Base-by-base conservation (phyloP, 2,797 vertebrate species). In the Columba guinea region DNA sequence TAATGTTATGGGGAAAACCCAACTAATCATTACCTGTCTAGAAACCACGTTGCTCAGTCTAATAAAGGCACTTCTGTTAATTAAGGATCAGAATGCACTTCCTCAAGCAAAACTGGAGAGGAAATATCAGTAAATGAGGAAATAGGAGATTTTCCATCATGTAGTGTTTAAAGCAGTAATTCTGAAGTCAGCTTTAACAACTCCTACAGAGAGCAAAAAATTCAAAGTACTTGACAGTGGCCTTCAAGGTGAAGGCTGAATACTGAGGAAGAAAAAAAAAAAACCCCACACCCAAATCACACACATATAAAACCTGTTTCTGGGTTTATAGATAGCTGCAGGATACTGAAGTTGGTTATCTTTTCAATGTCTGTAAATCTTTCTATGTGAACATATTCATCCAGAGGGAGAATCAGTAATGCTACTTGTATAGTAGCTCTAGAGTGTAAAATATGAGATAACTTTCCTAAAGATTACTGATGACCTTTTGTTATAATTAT, bases 221-320 rank as follows among this genome's bases (percentile, higher is more conserved):
- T 67, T 94, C 90, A 94, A 89, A 93, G 76, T 39, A 83, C 39
- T 93, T 94, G 53, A 80, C 69, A 93, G 20, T 77, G 87, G 67
- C 35, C 69, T 95, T 94, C 89, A 95, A 96, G 64, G 53, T 89
- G 78, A 95, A 89, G 56, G 32, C 84, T 94, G 75, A 84, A 78
- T 87, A 46, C 10, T 34, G 55, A 76, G 39, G 73, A 14, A 85
- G 23, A 13, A 64, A 68, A 74, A 60, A 80, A 58, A 80, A 58
- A 7, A 39, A 14, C 5, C 12, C 39, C 0, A 3, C 32, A 64
- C 35, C 10, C 32, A 79, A 81, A 82, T 28, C 12, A 37, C 8
- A 17, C 4, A 46, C 14, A 46, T 26, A 84, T 55, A 73, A 84
- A 90, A 74, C 20, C 13, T 49, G 44, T 78, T 90, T 75, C 58